Percentiles rank a stretch among this genome's conserved stretches.
phyloP scores from a whole-genome alignment of 2,113 vertebrate genomes.

The Picathartes gymnocephalus region DNA sequence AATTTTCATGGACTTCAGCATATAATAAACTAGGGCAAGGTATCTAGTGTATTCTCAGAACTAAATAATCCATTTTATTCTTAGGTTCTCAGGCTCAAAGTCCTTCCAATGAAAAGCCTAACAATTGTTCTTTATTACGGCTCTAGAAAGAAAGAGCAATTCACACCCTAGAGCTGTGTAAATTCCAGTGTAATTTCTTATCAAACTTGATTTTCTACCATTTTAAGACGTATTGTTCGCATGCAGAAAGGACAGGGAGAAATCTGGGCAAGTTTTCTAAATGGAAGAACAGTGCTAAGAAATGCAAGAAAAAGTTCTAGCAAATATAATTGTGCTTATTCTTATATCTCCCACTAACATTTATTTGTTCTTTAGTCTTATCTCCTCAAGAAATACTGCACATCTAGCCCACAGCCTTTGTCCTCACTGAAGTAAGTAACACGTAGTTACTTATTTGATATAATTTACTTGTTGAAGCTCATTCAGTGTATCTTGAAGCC shows the following conservation, averaged over 20 bases:
- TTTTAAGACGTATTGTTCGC: not conserved
- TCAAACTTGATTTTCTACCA: not conserved
- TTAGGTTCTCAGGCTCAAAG: not conserved
- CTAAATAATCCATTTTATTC: not conserved
- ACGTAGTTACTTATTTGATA: not conserved
- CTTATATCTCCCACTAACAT: not conserved
- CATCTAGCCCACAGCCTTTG: not conserved
- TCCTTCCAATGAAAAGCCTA: not conserved
- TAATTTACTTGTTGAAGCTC: not conserved
- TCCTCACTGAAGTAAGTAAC: not conserved
- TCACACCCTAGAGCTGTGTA: not conserved
- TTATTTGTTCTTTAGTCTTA: not conserved
- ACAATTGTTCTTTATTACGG: not conserved
- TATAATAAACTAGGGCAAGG: not conserved
- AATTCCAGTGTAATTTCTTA: not conserved
- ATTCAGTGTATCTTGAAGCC: not conserved
- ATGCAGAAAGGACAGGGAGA: not conserved
- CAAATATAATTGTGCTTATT: not conserved
- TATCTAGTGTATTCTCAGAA: not conserved
- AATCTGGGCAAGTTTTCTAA: not conserved
- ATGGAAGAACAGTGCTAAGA: not conserved
- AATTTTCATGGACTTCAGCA: not conserved
- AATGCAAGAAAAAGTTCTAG: not conserved
- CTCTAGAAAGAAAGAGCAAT: not conserved
- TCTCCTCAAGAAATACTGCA: not conserved